Evolutionary conservation across 2,797 vertebrate species (phyloP), one percentile per base, ranked within the genome.

Genomic region (Danio jaintianensis): DNA sequence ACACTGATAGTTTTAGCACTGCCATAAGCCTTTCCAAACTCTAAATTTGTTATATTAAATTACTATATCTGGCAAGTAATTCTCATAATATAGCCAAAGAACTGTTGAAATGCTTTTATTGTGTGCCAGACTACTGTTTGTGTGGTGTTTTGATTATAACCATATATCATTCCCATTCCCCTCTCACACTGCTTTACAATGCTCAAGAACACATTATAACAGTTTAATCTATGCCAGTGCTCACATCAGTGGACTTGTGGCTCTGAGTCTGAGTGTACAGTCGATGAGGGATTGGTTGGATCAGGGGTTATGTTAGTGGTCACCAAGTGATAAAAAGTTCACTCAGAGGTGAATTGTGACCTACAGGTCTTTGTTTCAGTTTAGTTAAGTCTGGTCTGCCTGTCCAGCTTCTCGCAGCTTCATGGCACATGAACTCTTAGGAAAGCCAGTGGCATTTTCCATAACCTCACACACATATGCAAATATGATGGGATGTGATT

Each of bases 321-420:
- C 36, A 68, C 16, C 42, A 47, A 58, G 67, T 4, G 40, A 62
- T 70, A 62, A 16, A 20, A 64, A 77, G 69, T 58, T 76, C 61
- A 62, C 45, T 18, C 15, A 22, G 59, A 70, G 72, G 71, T 80
- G 47, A 80, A 73, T 45, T 67, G 63, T 75, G 66, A 80, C 80
- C 80, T 79, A 45, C 56, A 82, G 71, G 50, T 63, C 20, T 75
- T 61, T 75, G 69, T 68, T 62, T 58, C 74, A 55, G 56, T 61
- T 78, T 15, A 40, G 67, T 66, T 48, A 72, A 48, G 42, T 72
- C 50, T 42, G 13, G 20, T 3, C 40, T 68, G 18, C 8, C 36
- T 61, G 74, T 53, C 67, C 15, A 70, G 36, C 22, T 59, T 78
- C 52, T 58, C 80, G 79, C 43, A 59, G 68, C 43, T 67, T 62